Evolutionary conservation across 2,797 vertebrate species (phyloP).

Genomic region (Alauda arvensis): DNA sequence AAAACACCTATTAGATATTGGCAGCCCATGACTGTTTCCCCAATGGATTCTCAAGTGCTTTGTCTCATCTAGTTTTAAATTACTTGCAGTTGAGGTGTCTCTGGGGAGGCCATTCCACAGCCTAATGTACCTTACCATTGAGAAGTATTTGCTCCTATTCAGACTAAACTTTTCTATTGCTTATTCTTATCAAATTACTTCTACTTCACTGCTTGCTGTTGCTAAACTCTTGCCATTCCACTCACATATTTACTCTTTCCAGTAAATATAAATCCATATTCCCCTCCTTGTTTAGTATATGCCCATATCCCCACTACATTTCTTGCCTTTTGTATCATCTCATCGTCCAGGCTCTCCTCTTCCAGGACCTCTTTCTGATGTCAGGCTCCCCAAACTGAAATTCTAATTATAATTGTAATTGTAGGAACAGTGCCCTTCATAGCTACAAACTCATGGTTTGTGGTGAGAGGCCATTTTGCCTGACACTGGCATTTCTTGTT

Average conservation of each 20-base stretch:
- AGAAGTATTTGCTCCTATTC: conserved; percentile 37
- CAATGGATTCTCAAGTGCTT: conserved; percentile 6
- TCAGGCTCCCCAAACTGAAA: background rate
- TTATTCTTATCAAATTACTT: conserved; percentile 5
- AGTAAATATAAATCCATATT: background rate
- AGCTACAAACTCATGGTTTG: background rate
- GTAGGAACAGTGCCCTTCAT: background rate
- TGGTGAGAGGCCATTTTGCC: background rate
- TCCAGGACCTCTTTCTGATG: background rate
- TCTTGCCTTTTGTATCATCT: background rate
- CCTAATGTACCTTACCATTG: background rate
- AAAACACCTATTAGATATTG: conserved; percentile 47
- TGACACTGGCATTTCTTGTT: background rate
- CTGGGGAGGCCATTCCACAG: conserved; percentile 7
- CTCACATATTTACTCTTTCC: background rate
- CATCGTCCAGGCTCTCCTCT: background rate
- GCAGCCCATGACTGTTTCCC: conserved; percentile 3
- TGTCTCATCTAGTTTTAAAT: conserved; percentile 42
- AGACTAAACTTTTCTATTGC: conserved; percentile 2
- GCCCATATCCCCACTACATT: background rate
- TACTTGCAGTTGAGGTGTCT: conserved; percentile 21
- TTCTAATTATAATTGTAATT: background rate
- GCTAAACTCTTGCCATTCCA: background rate
- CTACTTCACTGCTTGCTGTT: background rate
- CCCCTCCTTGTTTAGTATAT: background rate